Conservation (phyloP, 2,797 vertebrate species). For the Gallirallus australis region DNA sequence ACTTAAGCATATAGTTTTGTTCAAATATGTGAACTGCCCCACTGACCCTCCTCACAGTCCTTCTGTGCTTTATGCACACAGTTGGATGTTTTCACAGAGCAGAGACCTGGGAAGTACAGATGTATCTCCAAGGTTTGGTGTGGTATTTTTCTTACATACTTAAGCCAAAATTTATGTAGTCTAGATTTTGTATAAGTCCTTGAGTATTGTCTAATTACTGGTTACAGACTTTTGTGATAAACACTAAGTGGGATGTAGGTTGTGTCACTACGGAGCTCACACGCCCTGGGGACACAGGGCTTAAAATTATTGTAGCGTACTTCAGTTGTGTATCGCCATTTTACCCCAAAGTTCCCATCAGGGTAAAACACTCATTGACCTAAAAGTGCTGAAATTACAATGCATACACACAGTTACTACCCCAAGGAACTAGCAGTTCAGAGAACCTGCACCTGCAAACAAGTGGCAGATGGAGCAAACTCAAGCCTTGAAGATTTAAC, state of each 20-base stretch:
- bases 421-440: neutral
- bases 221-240: neutral
- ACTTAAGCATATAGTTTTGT: neutral
- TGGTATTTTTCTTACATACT: neutral
- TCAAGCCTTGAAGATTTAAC: neutral
- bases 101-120: neutral
- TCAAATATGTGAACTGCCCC: neutral
- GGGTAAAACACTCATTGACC: neutral
- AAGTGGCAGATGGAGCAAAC: neutral
- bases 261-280: neutral
- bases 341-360: neutral
- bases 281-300: neutral
- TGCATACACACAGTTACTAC: neutral
- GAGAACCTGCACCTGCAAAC: neutral
- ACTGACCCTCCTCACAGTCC: neutral
- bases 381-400: neutral
- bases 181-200: neutral
- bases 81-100: neutral
- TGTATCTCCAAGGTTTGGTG: neutral
- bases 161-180: neutral
- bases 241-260: neutral
- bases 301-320: neutral
- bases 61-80: neutral
- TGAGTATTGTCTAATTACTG: neutral
- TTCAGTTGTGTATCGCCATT: neutral